Evolutionary conservation across 2,797 vertebrate genomes (phyloP).

Genomic region (Ceryle rudis): DNA sequence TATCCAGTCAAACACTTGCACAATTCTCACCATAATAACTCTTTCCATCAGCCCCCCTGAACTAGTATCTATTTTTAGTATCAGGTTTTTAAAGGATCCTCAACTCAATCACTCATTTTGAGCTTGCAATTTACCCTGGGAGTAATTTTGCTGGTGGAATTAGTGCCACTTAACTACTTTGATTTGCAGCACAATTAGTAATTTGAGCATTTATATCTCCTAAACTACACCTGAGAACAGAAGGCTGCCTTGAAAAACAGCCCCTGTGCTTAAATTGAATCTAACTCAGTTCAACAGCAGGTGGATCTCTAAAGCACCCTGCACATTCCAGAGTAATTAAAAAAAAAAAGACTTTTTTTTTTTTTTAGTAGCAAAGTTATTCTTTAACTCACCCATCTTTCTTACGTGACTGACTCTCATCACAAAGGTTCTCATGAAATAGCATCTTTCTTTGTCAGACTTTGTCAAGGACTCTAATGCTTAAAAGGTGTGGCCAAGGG

Average conservation of each 20-base stretch:
- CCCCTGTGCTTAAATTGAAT: not conserved
- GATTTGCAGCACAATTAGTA: not conserved
- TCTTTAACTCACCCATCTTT: not conserved
- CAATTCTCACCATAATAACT: not conserved
- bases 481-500: not conserved
- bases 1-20: not conserved
- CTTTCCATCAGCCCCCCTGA: conserved; percentile 10
- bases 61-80: not conserved
- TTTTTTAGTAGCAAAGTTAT: not conserved
- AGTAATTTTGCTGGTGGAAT: conserved; percentile 13
- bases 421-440: not conserved
- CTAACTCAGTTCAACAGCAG: not conserved
- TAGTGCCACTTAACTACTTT: not conserved
- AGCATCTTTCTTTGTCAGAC: not conserved
- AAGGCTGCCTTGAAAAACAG: not conserved
- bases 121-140: not conserved
- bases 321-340: not conserved
- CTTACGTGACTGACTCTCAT: not conserved
- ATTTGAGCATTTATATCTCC: not conserved
- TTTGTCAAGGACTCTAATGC: not conserved
- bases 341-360: not conserved
- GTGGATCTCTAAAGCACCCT: not conserved
- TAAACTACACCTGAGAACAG: not conserved
- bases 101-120: not conserved
- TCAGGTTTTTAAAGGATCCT: conserved; percentile 1